These are phyloP conservation scores for Drosophila monieri DNA, from an alignment of 2,888 invertebrate genomes.

Conservation along the genomic window DNA sequence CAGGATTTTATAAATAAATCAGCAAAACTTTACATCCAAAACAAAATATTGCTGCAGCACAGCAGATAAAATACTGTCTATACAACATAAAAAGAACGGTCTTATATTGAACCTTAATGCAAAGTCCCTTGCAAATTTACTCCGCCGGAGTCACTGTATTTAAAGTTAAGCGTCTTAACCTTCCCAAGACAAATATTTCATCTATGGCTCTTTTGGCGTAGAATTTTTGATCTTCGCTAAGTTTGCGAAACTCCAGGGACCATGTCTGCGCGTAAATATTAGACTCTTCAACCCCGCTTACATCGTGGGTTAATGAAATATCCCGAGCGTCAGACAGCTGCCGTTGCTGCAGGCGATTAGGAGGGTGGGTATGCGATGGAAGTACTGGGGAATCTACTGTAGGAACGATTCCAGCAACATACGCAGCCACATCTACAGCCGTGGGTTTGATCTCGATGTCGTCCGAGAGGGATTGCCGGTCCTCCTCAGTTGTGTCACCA, in stretches of 20 bases:
- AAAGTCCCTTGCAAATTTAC: constrained; percentile 25
- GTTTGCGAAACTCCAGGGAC: constrained; percentile 65
- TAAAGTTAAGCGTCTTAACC: constrained; percentile 58
- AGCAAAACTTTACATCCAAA: neutral
- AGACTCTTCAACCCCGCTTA: constrained; percentile 56
- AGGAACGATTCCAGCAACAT: constrained; percentile 6
- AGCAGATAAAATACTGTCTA: neutral
- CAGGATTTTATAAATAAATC: neutral
- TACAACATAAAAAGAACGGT: neutral
- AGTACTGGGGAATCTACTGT: neutral
- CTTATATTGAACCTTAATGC: constrained; percentile 8
- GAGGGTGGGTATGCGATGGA: neutral
- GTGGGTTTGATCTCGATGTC: constrained; percentile 57
- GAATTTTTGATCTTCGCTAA: constrained; percentile 67
- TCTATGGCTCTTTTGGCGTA: constrained; percentile 68
- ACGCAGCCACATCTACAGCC: constrained; percentile 37
- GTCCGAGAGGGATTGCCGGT: constrained; percentile 26
- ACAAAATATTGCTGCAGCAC: constrained; percentile 21
- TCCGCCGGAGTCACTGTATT: constrained; percentile 64
- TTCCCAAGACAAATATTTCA: constrained; percentile 65
- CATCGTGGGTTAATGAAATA: constrained; percentile 38
- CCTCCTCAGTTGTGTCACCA: constrained; percentile 41
- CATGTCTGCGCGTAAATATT: constrained; percentile 64
- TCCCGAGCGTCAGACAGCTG: constrained; percentile 5
- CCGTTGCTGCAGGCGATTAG: neutral